phyloP scores from a whole-genome alignment of 2,888 invertebrate genomes.

The Drosophila demipolita region DNA sequence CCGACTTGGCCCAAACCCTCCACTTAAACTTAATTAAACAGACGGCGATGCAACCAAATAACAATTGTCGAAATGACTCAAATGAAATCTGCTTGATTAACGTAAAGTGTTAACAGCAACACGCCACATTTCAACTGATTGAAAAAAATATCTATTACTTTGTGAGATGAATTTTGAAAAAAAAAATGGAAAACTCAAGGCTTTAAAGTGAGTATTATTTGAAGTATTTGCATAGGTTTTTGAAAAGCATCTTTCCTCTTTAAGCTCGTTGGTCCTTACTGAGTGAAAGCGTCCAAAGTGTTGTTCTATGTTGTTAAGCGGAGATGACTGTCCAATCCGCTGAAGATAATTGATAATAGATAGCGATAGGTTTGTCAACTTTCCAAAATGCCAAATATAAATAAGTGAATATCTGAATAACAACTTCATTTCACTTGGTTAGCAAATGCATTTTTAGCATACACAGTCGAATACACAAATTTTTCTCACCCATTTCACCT shows the following conservation, averaged over 20 bases:
- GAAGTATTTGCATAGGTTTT: slow-evolving; percentile 7
- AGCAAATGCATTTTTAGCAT: slow-evolving; percentile 64
- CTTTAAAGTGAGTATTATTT: not conserved
- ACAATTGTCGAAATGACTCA: slow-evolving; percentile 47
- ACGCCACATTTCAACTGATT: not conserved
- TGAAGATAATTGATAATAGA: slow-evolving; percentile 16
- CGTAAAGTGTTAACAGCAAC: slow-evolving; percentile 35
- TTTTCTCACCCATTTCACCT: slow-evolving; percentile 74
- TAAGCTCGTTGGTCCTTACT: not conserved
- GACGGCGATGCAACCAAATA: slow-evolving; percentile 19
- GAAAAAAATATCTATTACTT: not conserved
- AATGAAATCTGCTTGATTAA: slow-evolving; percentile 55
- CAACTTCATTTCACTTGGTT: slow-evolving; percentile 71
- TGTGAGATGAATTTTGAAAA: not conserved
- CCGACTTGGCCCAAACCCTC: slow-evolving; percentile 35
- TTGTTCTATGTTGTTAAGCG: slow-evolving; percentile 19
- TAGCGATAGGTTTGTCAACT: slow-evolving; percentile 59
- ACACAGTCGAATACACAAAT: slow-evolving; percentile 38
- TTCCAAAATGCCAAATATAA: slow-evolving; percentile 64
- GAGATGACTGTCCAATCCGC: slow-evolving; percentile 4
- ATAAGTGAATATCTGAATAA: slow-evolving; percentile 47
- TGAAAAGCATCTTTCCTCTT: not conserved
- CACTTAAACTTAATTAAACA: slow-evolving; percentile 63
- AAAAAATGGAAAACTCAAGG: not conserved
- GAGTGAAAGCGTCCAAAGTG: slow-evolving; percentile 27